Conservation (phyloP, 2,797 vertebrate genomes). For the Myotis daubentonii region DNA sequence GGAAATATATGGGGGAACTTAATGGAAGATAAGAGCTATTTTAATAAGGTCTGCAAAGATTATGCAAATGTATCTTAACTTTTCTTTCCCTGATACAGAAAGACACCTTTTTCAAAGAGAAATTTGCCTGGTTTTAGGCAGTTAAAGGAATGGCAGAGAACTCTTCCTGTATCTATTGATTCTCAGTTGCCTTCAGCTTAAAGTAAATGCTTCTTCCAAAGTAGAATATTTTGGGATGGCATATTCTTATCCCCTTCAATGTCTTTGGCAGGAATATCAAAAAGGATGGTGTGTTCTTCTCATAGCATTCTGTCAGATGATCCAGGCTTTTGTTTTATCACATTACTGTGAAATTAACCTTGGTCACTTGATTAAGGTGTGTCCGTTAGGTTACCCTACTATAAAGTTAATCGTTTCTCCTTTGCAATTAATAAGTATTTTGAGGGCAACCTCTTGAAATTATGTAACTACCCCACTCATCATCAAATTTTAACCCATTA, state of each 20-base stretch:
- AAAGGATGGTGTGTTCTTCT: neutral
- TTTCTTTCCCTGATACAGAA: neutral
- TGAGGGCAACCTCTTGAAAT: constrained; percentile 11
- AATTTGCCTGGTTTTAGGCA: neutral
- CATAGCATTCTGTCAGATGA: neutral
- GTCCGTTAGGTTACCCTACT: neutral
- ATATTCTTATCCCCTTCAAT: neutral
- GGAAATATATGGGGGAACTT: neutral
- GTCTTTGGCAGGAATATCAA: neutral
- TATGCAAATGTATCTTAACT: neutral
- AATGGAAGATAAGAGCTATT: neutral
- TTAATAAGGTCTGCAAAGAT: neutral
- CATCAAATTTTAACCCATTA: neutral
- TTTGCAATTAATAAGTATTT: constrained; percentile 24
- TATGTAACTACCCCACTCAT: neutral
- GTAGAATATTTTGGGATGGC: neutral
- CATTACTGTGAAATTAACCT: neutral
- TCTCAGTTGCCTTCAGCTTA: neutral
- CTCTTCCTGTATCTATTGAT: neutral
- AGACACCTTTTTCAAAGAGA: neutral
- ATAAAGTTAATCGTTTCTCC: neutral
- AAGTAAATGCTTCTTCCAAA: neutral
- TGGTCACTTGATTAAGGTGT: constrained; percentile 15
- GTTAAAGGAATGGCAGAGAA: neutral
- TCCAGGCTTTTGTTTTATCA: neutral